Percentiles rank a stretch among this genome's conserved stretches.
Evolutionary conservation across 64 coral and sea anemone species (phyloP).

Genomic region (Montipora capricornis): DNA sequence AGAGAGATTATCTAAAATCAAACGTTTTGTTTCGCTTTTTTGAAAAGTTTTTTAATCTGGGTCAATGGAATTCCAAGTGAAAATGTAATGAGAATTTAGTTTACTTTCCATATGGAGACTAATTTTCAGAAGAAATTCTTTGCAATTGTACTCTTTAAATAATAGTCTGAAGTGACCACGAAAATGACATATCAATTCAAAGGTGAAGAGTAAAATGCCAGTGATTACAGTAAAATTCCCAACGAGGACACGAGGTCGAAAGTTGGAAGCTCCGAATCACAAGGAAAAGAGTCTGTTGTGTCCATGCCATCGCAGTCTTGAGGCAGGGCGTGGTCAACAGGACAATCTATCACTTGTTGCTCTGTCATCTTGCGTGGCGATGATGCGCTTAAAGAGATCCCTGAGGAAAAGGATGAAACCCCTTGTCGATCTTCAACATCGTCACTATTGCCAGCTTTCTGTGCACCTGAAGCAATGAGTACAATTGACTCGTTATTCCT

Average conservation of each 20-base stretch:
- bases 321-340: background rate
- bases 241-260: constrained; percentile 40
- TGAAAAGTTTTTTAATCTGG: too few species aligned
- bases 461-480: background rate
- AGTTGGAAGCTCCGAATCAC: background rate
- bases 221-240: background rate
- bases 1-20: too few species aligned
- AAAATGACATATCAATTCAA: too few species aligned
- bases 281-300: background rate
- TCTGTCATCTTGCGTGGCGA: background rate
- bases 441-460: background rate
- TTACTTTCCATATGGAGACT: too few species aligned
- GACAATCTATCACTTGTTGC: background rate
- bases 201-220: background rate
- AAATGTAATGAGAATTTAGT: too few species aligned
- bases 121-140: too few species aligned
- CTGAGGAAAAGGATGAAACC: background rate
- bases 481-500: background rate
- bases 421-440: background rate
- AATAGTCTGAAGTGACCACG: too few species aligned
- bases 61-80: too few species aligned
- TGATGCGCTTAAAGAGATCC: background rate
- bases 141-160: too few species aligned
- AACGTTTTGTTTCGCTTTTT: too few species aligned
- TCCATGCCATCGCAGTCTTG: background rate